Percentiles rank a stretch among this genome's conserved stretches.
Conservation (phyloP, 2,113 vertebrate genomes). For the Tragulus kanchil region DNA sequence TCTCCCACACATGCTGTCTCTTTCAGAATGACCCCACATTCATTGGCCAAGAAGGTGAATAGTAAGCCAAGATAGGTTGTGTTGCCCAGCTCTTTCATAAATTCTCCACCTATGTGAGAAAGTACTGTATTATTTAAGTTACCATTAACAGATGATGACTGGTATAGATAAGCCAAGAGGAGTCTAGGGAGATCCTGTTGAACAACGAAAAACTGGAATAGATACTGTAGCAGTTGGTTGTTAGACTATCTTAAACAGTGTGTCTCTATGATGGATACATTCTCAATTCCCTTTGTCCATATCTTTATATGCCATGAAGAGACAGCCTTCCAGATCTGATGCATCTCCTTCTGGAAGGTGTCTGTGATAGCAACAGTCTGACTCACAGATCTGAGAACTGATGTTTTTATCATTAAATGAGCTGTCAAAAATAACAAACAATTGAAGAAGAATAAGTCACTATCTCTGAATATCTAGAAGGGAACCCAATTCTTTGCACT, state of each 20-base stretch:
- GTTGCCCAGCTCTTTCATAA: background rate
- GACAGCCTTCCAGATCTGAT: background rate
- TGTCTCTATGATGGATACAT: background rate
- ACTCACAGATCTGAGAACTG: background rate
- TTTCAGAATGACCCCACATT: background rate
- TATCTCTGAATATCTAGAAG: background rate
- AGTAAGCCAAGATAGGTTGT: background rate
- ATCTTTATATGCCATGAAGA: background rate
- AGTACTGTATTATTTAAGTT: background rate
- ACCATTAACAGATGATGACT: background rate
- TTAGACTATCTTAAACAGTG: background rate
- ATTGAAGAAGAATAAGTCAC: background rate
- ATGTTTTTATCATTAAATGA: background rate
- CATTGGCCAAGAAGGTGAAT: background rate
- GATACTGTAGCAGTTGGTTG: background rate
- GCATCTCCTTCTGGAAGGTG: background rate
- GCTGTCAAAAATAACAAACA: background rate
- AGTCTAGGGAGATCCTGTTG: background rate
- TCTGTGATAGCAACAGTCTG: background rate
- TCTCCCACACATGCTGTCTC: background rate
- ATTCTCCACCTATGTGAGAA: background rate
- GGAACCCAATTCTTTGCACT: background rate
- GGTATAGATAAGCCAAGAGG: background rate
- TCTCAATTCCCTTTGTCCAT: background rate
- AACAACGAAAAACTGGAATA: background rate